Evolutionary conservation across 1,140 invertebrate genomes (phyloP), one percentile per base, ranked within the genome.

Genomic region (Sminthurinus signatus): DNA sequence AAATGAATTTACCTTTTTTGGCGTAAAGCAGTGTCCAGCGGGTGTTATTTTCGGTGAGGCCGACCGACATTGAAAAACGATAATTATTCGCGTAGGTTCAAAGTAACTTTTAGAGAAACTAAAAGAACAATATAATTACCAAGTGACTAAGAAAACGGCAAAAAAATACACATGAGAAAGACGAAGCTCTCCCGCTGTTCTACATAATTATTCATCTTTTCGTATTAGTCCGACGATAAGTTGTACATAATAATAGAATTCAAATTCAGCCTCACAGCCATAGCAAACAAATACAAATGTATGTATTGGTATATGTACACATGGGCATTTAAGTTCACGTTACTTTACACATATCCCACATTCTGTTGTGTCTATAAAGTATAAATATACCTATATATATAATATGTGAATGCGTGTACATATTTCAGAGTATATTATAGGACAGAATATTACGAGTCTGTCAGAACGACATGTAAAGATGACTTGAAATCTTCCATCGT

Each of bases 131-230:
- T 56, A 56, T 25, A 39, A 36, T 39, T 42, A 56, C n/a, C 14
- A 3, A 19, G 54, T 4, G 23, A 21, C 5, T 28, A 52, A 10
- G 25, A 52, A 52, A 52, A 52, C 50, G n/a, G n/a, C n/a, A 52
- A 52, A 52, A 52, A 52, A n/a, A n/a, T n/a, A n/a, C n/a, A n/a
- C n/a, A n/a, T n/a, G n/a, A 28, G 50, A 28, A 52, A 52, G 14
- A 52, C 27, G 23, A 52, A 52, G 28, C 54, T 56, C n/a, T n/a
- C 54, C 54, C 36, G 54, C 54, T 56, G 54, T 56, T 56, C n/a
- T 56, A 56, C 54, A 39, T 42, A 56, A 56, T 56, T 56, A 56
- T 56, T 56, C 54, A 56, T 56, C 54, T 56, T 56, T 56, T 56
- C 54, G 19, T 56, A 56, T 56, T 56, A 56, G 54, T 52, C 28